Conservation (phyloP, 1,140 invertebrate genomes). For the Pseudoatta argentina region DNA sequence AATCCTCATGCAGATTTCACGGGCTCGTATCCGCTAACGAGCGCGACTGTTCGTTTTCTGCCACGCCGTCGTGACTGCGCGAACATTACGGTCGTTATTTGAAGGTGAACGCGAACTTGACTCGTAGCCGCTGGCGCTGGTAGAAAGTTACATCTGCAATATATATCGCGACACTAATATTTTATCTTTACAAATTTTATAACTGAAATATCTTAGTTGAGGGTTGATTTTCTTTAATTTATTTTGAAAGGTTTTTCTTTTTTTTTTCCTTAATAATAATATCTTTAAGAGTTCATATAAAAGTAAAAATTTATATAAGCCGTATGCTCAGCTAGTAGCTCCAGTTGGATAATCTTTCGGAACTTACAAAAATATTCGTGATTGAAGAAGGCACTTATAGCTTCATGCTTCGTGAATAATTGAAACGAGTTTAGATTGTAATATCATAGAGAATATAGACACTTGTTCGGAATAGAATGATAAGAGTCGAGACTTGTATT, state of each 20-base stretch:
- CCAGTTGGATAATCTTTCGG: not conserved
- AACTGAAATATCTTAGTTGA: slow-evolving; percentile 1
- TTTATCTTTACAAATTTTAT: slow-evolving; percentile 40
- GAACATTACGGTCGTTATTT: slow-evolving; percentile 48
- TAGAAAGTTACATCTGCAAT: not conserved
- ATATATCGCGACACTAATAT: slow-evolving; percentile 14
- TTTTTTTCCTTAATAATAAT: too few species aligned
- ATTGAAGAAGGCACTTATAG: too few species aligned
- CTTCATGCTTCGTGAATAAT: too few species aligned
- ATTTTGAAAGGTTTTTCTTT: not conserved
- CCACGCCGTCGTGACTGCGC: slow-evolving; percentile 44
- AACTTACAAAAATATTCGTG: not conserved
- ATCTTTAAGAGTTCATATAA: not conserved
- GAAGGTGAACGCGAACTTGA: slow-evolving; percentile 21
- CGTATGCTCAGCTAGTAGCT: not conserved
- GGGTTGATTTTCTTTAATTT: not conserved
- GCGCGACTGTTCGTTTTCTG: slow-evolving; percentile 50
- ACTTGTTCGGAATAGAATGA: too few species aligned
- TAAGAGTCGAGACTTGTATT: too few species aligned
- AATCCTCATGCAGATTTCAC: slow-evolving; percentile 56
- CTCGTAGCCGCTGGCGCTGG: not conserved
- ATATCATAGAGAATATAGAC: too few species aligned
- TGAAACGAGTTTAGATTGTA: too few species aligned
- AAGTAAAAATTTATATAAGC: not conserved
- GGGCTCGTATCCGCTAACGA: slow-evolving; percentile 45